A percentile compares a stretch with the other conserved stretches of the same genome.
Conservation (phyloP, 2,797 vertebrate species). For the Nasua narica region DNA sequence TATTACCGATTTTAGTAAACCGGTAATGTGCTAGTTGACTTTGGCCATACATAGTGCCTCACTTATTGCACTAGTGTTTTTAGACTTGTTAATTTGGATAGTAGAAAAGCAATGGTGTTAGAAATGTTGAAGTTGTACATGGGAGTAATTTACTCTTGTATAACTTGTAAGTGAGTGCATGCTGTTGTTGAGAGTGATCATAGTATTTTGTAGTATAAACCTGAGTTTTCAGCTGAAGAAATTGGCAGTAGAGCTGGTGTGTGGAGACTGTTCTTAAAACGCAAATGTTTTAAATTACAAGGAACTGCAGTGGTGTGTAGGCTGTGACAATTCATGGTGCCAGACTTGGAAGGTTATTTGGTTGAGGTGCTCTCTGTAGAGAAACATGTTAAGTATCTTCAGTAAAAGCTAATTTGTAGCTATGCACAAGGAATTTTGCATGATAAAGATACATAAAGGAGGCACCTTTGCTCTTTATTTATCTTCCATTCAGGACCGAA, state of each 20-base stretch:
- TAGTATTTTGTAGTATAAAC: conserved; percentile 41
- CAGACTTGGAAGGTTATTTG: background rate
- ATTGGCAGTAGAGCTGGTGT: conserved; percentile 34
- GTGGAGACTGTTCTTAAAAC: conserved; percentile 46
- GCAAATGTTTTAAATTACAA: conserved; percentile 55
- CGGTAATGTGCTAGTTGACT: background rate
- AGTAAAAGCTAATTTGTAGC: conserved; percentile 55
- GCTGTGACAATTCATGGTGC: background rate
- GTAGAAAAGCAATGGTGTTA: conserved; percentile 23
- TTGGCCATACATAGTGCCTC: background rate
- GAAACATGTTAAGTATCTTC: conserved; percentile 33
- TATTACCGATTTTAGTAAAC: conserved; percentile 34
- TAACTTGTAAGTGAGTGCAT: conserved; percentile 40
- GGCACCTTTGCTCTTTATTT: conserved; percentile 5
- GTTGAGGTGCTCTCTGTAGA: conserved; percentile 22
- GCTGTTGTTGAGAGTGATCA: conserved; percentile 38
- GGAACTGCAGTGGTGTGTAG: background rate
- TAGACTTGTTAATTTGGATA: conserved; percentile 35
- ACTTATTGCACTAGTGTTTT: background rate
- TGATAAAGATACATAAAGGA: conserved; percentile 42
- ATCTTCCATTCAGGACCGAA: conserved; percentile 9
- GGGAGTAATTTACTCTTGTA: conserved; percentile 15
- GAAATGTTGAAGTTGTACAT: conserved; percentile 29
- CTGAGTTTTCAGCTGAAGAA: conserved; percentile 36
- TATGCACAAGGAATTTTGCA: background rate